Percentiles rank a stretch among this genome's conserved stretches.
Conservation (phyloP, 1,140 invertebrate species). For the Macrobrachium rosenbergii region DNA sequence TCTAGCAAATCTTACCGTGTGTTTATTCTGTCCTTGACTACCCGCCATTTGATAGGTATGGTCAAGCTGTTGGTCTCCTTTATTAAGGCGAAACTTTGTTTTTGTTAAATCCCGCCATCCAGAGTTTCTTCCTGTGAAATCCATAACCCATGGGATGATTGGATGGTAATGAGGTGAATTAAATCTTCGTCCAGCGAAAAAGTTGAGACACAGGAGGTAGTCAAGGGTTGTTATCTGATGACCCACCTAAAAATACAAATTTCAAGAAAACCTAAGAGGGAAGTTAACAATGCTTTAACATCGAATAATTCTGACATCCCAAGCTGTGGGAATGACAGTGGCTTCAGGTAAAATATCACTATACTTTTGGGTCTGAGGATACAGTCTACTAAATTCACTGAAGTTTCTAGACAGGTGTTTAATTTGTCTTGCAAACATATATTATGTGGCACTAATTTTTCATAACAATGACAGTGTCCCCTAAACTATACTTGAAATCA, state of each 20-base stretch:
- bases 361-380: too few species aligned
- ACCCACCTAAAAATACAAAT: slow-evolving; percentile 40
- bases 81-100: slow-evolving; percentile 96
- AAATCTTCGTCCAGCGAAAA: slow-evolving; percentile 81
- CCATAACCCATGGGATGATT: slow-evolving; percentile 97
- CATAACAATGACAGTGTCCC: too few species aligned
- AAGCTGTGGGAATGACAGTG: neutral
- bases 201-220: slow-evolving; percentile 71
- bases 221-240: slow-evolving; percentile 58
- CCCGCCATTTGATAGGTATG: slow-evolving; percentile 59
- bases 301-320: neutral
- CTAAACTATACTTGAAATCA: too few species aligned
- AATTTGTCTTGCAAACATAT: too few species aligned
- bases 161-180: slow-evolving; percentile 93
- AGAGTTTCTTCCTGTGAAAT: slow-evolving; percentile 79
- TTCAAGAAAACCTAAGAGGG: neutral
- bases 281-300: neutral
- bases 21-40: slow-evolving; percentile 49
- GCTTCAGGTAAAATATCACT: too few species aligned
- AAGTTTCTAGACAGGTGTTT: too few species aligned
- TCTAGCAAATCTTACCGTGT: slow-evolving; percentile 29
- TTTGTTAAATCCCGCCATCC: slow-evolving; percentile 91
- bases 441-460: too few species aligned
- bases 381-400: too few species aligned
- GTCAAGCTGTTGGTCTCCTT: slow-evolving; percentile 95